Percentiles rank a stretch among this genome's conserved stretches.
These are phyloP conservation scores for Danio aesculapii DNA, from an alignment of 2,797 vertebrate species.

Conservation along the genomic window DNA sequence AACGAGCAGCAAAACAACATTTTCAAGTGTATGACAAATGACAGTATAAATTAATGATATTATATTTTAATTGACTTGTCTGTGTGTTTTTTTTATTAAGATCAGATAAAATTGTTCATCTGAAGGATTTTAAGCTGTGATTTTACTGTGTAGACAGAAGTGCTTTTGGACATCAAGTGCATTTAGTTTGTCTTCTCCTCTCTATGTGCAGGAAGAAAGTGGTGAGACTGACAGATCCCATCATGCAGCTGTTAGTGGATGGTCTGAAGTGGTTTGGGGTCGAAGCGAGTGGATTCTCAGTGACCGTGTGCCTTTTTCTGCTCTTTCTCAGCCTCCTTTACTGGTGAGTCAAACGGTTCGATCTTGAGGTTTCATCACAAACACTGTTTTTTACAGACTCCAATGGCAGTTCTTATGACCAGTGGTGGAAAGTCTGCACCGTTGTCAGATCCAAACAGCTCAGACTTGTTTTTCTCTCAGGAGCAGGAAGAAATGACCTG, in stretches of 20 bases:
- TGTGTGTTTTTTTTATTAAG: neutral
- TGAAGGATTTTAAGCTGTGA: neutral
- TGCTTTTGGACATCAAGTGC: neutral
- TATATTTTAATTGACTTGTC: neutral
- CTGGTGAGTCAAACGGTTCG: conserved; percentile 71
- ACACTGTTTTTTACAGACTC: conserved; percentile 12
- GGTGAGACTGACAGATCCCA: neutral
- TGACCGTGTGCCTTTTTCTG: conserved; percentile 73
- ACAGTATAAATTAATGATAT: neutral
- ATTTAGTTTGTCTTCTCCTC: neutral
- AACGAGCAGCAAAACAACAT: no score
- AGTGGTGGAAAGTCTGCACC: neutral
- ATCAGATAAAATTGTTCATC: neutral
- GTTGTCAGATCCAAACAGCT: conserved; percentile 16
- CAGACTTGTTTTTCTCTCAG: conserved; percentile 23
- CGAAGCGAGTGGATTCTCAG: conserved; percentile 58
- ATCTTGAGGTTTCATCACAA: conserved; percentile 20
- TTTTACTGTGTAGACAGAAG: neutral
- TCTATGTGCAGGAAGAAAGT: conserved; percentile 11
- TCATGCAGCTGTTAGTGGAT: conserved; percentile 33
- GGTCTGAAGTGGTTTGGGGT: conserved; percentile 59
- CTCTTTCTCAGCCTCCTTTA: conserved; percentile 75
- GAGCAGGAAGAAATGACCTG: neutral
- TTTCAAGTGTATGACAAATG: no score
- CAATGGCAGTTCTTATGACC: neutral